Evolutionary conservation across 2,888 invertebrate genomes (phyloP).

Genomic region (Dendrolimus houi): DNA sequence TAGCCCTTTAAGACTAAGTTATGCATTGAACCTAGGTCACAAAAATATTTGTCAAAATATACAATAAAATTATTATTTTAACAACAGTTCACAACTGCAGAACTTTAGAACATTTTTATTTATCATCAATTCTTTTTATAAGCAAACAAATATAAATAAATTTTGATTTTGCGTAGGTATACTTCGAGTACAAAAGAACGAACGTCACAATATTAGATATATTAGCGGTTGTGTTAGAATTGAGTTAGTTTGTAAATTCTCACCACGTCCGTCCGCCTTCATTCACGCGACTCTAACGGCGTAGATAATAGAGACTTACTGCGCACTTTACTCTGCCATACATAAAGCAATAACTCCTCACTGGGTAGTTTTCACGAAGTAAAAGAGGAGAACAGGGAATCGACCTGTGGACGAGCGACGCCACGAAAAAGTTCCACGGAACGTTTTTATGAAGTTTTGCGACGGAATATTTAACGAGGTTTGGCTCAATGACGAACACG

Average conservation of each 20-base stretch:
- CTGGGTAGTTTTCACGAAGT: slow-evolving; percentile 52
- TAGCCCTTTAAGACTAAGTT: too few species aligned
- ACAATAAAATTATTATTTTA: too few species aligned
- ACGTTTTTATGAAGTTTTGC: slow-evolving; percentile 27
- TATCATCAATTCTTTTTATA: too few species aligned
- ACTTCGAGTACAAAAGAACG: background rate
- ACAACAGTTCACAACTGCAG: too few species aligned
- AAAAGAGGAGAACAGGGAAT: slow-evolving; percentile 30
- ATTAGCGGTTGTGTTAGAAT: slow-evolving; percentile 41
- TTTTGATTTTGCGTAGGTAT: background rate
- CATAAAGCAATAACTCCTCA: slow-evolving; percentile 61
- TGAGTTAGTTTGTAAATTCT: slow-evolving; percentile 61
- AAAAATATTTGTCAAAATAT: too few species aligned
- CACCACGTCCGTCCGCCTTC: slow-evolving; percentile 64
- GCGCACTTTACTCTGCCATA: slow-evolving; percentile 67
- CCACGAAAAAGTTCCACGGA: slow-evolving; percentile 32
- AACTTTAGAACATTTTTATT: too few species aligned
- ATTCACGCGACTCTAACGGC: slow-evolving; percentile 71
- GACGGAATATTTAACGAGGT: slow-evolving; percentile 30
- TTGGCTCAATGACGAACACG: slow-evolving; percentile 7
- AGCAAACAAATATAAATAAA: too few species aligned
- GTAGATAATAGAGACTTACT: slow-evolving; percentile 74
- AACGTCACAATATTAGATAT: slow-evolving; percentile 18
- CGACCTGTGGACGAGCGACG: slow-evolving; percentile 25
- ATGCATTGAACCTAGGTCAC: too few species aligned